phyloP scores from a whole-genome alignment of 2,888 invertebrate species.

The Phengaris alcon region DNA sequence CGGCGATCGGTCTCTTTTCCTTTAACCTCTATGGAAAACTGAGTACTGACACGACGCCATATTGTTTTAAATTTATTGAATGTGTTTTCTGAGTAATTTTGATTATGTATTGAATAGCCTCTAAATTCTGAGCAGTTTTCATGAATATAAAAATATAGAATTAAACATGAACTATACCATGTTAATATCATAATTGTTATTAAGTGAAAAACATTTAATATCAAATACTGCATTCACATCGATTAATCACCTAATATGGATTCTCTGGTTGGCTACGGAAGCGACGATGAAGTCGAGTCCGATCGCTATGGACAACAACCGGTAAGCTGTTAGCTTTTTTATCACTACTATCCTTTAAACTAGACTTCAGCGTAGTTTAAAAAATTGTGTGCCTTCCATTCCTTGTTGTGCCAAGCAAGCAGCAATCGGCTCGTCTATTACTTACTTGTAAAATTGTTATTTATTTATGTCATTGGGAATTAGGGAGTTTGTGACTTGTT shows the following conservation, averaged over 20 bases:
- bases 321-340: constrained; percentile 53
- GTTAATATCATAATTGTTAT: not conserved
- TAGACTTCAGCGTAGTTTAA: not conserved
- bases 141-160: not conserved
- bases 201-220: not conserved
- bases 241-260: constrained; percentile 76
- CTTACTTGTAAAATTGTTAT: no score
- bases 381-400: no score
- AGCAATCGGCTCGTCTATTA: no score
- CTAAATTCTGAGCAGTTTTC: not conserved
- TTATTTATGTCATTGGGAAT: no score
- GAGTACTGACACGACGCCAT: constrained; percentile 23
- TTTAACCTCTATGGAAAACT: no score
- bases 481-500: no score
- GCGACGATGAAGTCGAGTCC: constrained; percentile 85
- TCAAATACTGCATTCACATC: not conserved
- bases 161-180: not conserved
- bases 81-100: not conserved
- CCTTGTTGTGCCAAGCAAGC: no score
- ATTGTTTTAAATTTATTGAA: constrained; percentile 10
- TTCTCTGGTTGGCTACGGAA: constrained; percentile 86
- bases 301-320: constrained; percentile 58
- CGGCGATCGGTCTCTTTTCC: no score
- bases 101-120: not conserved
- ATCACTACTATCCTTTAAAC: not conserved